phyloP scores from a whole-genome alignment of 2,113 vertebrate genomes.

The Gavia stellata region DNA sequence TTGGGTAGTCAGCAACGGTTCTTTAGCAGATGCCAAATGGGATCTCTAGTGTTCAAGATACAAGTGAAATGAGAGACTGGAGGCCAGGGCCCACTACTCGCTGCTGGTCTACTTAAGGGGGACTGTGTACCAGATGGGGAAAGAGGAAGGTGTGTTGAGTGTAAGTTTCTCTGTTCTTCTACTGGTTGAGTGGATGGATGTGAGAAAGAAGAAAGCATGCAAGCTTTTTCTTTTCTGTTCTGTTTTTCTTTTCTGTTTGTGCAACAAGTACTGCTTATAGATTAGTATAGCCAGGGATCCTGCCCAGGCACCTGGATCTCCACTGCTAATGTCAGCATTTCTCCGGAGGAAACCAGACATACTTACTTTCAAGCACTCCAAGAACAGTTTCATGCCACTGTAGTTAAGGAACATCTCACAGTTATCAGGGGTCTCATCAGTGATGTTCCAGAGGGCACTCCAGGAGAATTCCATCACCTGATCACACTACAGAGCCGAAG shows the following conservation, averaged over 20 bases:
- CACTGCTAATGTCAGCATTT: not conserved
- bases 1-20: not conserved
- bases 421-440: constrained; percentile 96
- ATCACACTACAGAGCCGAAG: constrained; percentile 79
- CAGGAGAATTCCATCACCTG: constrained; percentile 99
- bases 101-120: not conserved
- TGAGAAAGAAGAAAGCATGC: not conserved
- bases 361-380: constrained; percentile 92
- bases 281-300: not conserved
- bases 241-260: not conserved
- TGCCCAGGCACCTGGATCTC: not conserved
- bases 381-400: constrained; percentile 94
- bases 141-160: not conserved
- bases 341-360: not conserved
- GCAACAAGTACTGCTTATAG: not conserved
- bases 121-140: not conserved
- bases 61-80: not conserved
- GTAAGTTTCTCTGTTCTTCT: not conserved
- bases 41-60: not conserved
- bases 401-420: constrained; percentile 98
- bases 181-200: not conserved
- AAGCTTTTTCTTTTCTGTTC: not conserved
- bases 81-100: not conserved
- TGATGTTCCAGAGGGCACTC: constrained; percentile 99
- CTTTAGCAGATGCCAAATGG: not conserved